phyloP scores from a whole-genome alignment of 2,113 vertebrate species.

The Pogona vitticeps region DNA sequence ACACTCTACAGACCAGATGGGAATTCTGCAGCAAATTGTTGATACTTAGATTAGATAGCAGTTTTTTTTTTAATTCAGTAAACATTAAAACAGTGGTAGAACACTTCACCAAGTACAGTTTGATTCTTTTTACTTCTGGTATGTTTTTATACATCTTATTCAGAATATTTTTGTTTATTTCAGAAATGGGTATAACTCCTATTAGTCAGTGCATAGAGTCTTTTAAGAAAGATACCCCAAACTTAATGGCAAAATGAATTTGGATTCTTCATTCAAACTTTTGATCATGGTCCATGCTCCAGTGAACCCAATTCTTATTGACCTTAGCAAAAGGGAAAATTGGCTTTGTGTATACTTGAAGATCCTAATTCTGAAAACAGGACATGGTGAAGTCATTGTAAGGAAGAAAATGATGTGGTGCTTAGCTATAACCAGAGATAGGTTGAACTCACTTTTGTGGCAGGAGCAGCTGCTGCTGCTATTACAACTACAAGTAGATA shows the following conservation, averaged over 20 bases:
- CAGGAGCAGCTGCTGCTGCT: too few relatives aligned
- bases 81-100: background rate
- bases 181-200: background rate
- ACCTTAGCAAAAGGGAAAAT: background rate
- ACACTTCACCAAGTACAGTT: background rate
- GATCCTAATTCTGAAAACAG: constrained; percentile 9
- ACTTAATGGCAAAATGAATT: background rate
- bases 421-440: background rate
- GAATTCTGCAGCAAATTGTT: constrained; percentile 18
- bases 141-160: too few relatives aligned
- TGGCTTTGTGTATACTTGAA: background rate
- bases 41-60: background rate
- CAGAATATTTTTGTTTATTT: background rate
- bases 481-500: background rate
- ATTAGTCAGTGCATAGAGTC: background rate
- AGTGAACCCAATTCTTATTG: background rate
- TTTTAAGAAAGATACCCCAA: background rate
- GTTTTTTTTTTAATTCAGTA: background rate
- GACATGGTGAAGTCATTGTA: background rate
- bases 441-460: background rate
- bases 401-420: background rate
- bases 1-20: constrained; percentile 45
- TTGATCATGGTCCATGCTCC: background rate
- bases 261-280: background rate
- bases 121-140: background rate